Base-by-base conservation (phyloP, 2,888 invertebrate genomes). In the Disparrhopalites patrizii region DNA sequence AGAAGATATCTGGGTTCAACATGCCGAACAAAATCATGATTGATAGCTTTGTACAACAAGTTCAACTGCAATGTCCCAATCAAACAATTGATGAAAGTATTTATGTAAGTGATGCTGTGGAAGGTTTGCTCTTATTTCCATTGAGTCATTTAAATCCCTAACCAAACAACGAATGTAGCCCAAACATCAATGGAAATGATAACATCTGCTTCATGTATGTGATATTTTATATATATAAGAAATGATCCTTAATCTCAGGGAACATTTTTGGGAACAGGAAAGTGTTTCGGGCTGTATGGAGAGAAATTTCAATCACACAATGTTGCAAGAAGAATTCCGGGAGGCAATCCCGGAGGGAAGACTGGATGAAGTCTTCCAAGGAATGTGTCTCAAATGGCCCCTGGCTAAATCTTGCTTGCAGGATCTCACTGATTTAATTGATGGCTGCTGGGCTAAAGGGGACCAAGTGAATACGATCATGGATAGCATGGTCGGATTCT, bases 371-470 rank as follows among this genome's bases (percentile, higher is more conserved):
- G 75, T 73, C 3, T 75, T 75, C 58, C 68, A 60, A 23, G 68
- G 70, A 25, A 65, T 72, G 36, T 75, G 75, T 47, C 23, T 67
- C 4, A 73, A 75, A 31, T 73, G 73, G 73, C 72, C 74, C 0
- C 69, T 71, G 23, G 70, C 70, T 3, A 72, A 70, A 50, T 54
- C 18, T 2, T 75, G 75, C 57, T 31, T 75, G 51, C 58, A 60
- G 13, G 67, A 68, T 1, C 52, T 69, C 27, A 64, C 70, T 40
- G 58, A 51, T n/a, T 61, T 71, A 1, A 51, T 75, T n/a, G 70
- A 71, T 15, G 73, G 73, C 10, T 75, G 75, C 28, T 75, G 73
- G 73, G 28, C 68, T 23, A 65, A 75, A 51, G 75, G 75, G 13
- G 63, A 70, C 60, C 68, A 70, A 47, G 71, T 75, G 1, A 68